Evolutionary conservation across 2,888 invertebrate species (phyloP).

Genomic region (Cepaea hortensis): DNA sequence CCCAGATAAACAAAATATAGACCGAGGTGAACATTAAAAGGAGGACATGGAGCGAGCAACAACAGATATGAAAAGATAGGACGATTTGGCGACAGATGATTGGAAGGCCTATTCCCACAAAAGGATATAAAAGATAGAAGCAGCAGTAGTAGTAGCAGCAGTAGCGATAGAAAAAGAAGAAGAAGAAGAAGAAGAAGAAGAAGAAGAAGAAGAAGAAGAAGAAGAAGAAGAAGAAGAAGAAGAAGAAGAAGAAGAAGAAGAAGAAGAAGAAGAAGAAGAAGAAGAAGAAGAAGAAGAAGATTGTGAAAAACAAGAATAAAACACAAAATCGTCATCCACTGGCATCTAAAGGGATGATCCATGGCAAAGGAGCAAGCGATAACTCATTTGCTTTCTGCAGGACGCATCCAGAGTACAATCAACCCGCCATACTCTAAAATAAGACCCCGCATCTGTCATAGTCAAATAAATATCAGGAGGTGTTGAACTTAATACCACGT

Average conservation of each 20-base stretch:
- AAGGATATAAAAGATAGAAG: not conserved
- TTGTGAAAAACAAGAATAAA: not conserved
- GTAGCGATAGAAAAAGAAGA: not conserved
- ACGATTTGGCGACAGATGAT: not conserved
- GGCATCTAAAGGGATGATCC: no score
- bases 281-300: not conserved
- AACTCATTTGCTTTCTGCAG: no score
- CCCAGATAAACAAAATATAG: no score
- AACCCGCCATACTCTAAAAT: no score
- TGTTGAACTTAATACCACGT: no score
- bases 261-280: conserved; percentile 13
- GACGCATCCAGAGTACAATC: no score
- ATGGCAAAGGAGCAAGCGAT: no score
- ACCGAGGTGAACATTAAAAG: no score
- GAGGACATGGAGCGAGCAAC: no score
- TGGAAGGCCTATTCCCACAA: not conserved
- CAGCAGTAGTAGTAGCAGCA: not conserved
- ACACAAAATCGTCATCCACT: no score
- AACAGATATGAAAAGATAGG: not conserved
- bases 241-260: not conserved
- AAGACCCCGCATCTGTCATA: no score
- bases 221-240: not conserved
- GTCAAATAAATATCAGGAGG: no score
- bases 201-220: conserved; percentile 10
- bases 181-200: not conserved